A percentile compares a stretch with the other conserved stretches of the same genome.
Conservation (phyloP, 2,113 vertebrate genomes). For the Sceloporus tristichus region DNA sequence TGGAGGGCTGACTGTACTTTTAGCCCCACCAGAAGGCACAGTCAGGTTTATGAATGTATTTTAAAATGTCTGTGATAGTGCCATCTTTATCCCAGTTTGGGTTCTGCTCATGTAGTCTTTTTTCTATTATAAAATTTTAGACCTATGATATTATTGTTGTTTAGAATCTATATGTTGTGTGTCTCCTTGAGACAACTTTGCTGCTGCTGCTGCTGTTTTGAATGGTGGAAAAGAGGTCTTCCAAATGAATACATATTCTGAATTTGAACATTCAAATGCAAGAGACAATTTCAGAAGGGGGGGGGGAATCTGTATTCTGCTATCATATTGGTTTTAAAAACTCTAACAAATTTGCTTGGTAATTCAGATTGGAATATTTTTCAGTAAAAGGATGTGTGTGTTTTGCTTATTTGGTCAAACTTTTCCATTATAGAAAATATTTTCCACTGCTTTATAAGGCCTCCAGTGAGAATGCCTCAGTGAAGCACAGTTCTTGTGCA, state of each 20-base stretch:
- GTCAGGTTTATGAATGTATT: neutral
- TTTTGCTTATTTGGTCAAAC: neutral
- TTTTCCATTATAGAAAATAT: conserved; percentile 5
- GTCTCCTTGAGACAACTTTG: too few species aligned
- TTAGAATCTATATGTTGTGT: neutral
- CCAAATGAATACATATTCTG: neutral
- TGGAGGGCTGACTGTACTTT: neutral
- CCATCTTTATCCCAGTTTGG: too few species aligned
- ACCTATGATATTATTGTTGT: neutral
- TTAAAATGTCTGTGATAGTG: too few species aligned
- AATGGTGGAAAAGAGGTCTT: neutral
- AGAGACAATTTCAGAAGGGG: neutral
- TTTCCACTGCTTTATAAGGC: neutral
- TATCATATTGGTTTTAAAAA: neutral
- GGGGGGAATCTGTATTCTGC: neutral
- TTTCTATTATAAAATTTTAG: too few species aligned
- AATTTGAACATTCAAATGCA: neutral
- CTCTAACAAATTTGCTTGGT: neutral
- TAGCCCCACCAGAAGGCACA: neutral
- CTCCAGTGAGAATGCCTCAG: neutral
- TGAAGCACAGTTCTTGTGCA: neutral
- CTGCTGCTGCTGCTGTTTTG: neutral
- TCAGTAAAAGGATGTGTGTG: neutral
- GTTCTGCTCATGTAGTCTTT: too few species aligned
- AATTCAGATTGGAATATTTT: too few species aligned